Evolutionary conservation across 1,140 invertebrate genomes (phyloP), one percentile per base, ranked within the genome.

Genomic region (Teleopsis dalmanni): DNA sequence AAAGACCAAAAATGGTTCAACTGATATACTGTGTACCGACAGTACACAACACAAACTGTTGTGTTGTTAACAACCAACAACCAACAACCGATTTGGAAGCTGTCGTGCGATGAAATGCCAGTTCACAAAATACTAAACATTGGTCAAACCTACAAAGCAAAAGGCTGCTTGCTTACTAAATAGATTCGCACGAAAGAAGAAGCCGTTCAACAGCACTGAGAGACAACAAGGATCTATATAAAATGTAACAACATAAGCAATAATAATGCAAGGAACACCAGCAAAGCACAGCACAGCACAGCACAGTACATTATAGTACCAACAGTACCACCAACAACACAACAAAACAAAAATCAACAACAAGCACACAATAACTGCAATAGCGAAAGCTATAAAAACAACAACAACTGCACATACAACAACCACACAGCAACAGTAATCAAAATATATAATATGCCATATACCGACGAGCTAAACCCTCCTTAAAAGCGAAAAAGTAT

Each of bases 261-360:
- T n/a, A n/a, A n/a, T n/a, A n/a, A n/a, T n/a, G n/a, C n/a, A n/a
- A n/a, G n/a, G n/a, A n/a, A n/a, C n/a, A n/a, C n/a, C n/a, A n/a
- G n/a, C n/a, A n/a, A n/a, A n/a, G n/a, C n/a, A n/a, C n/a, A n/a
- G n/a, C n/a, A n/a, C n/a, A n/a, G n/a, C n/a, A n/a, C n/a, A n/a
- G n/a, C n/a, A n/a, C n/a, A n/a, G n/a, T n/a, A n/a, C n/a, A n/a
- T n/a, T n/a, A n/a, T n/a, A n/a, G n/a, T n/a, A n/a, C n/a, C n/a
- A 13, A 58, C 43, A 50, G 55, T 33, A 60, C 54, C 47, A 55
- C 55, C 41, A 62, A 47, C 54, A 55, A 34, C 54, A 51, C 54
- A 53, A 57, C 46, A 51, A 49, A 38, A 37, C 38, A 40, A 55
- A 31, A 29, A 44, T 18, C n/a, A 2, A 36, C 31, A 47, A 22